phyloP scores from a whole-genome alignment of 2,113 vertebrate genomes.

The Xiphophorus maculatus region DNA sequence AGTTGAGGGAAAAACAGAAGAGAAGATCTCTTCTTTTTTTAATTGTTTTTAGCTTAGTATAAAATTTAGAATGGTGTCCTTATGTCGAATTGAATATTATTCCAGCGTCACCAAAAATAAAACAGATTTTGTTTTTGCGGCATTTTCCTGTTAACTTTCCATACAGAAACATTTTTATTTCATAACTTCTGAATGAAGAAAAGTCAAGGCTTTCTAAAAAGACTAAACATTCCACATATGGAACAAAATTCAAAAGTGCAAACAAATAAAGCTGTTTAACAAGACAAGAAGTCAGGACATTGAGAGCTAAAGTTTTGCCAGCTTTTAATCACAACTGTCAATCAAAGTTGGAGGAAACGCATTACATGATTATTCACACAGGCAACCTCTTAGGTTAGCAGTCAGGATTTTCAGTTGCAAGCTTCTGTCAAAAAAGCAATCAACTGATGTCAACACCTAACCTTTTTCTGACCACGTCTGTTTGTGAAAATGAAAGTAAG shows the following conservation, averaged over 20 bases:
- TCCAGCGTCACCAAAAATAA: neutral
- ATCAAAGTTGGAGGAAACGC: neutral
- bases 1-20: neutral
- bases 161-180: neutral
- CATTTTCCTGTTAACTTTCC: neutral
- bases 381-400: neutral
- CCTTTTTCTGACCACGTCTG: neutral
- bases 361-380: neutral
- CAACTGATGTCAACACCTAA: neutral
- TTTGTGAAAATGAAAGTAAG: neutral
- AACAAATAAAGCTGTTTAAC: neutral
- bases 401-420: neutral
- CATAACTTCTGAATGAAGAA: no score
- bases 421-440: neutral
- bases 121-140: no score
- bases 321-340: neutral
- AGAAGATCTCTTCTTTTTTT: no score
- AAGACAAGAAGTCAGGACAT: neutral
- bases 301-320: neutral
- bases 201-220: neutral
- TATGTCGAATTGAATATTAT: no score
- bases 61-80: no score
- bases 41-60: no score
- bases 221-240: neutral
- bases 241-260: neutral